phyloP scores from a whole-genome alignment of 2,113 vertebrate genomes.

The Talpa occidentalis region DNA sequence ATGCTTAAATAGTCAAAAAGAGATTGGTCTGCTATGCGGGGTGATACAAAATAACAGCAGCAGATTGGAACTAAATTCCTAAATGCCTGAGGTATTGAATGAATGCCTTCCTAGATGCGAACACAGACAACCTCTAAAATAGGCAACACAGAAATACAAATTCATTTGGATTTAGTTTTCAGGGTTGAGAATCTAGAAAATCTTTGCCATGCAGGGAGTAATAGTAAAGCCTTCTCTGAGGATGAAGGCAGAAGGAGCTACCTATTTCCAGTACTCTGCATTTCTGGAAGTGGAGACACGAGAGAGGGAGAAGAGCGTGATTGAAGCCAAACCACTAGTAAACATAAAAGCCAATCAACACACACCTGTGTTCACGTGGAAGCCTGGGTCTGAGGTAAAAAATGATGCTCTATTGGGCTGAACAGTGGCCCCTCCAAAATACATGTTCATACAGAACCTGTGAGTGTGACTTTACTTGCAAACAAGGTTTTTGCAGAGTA shows the following conservation, averaged over 20 bases:
- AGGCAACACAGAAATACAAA: neutral
- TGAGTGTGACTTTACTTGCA: neutral
- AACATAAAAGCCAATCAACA: neutral
- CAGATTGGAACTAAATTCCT: conserved; percentile 44
- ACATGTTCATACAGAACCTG: neutral
- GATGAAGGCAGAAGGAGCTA: neutral
- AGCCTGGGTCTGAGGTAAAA: neutral
- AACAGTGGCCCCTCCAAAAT: neutral
- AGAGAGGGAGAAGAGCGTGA: neutral
- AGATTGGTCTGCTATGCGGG: neutral
- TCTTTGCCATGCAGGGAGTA: neutral
- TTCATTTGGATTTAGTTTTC: conserved; percentile 32
- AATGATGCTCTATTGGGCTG: neutral
- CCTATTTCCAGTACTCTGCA: neutral
- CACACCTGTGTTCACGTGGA: neutral
- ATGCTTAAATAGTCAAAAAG: neutral
- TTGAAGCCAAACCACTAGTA: neutral
- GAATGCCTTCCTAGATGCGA: neutral
- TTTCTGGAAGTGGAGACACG: neutral
- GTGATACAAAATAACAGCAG: neutral
- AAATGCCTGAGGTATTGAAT: neutral
- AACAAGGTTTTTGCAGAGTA: neutral
- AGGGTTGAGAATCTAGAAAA: neutral
- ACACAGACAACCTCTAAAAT: neutral
- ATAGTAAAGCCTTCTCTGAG: neutral